phyloP scores from a whole-genome alignment of 2,113 vertebrate genomes.

The Tupaia tana region DNA sequence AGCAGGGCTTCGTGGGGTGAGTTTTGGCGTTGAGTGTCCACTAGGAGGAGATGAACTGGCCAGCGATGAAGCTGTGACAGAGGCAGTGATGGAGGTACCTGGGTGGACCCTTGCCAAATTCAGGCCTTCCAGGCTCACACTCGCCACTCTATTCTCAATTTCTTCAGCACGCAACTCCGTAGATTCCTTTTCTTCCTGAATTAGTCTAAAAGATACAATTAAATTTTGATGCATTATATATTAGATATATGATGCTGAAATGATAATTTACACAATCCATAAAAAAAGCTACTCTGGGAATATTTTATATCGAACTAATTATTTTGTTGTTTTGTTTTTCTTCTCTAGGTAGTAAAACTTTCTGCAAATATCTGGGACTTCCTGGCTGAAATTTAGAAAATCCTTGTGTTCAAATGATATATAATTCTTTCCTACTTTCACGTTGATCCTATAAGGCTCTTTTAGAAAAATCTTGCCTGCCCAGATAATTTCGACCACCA shows the following conservation, averaged over 20 bases:
- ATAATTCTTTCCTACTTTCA: not conserved
- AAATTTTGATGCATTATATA: constrained; percentile 21
- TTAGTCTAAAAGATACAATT: constrained; percentile 88
- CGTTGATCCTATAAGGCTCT: not conserved
- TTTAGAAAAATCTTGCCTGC: not conserved
- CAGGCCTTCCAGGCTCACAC: constrained; percentile 97
- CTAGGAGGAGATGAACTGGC: constrained; percentile 98
- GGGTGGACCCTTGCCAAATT: constrained; percentile 96
- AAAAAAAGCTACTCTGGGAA: not conserved
- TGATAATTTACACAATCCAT: not conserved
- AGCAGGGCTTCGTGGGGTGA: constrained; percentile 95
- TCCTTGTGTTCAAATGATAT: not conserved
- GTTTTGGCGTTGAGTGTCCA: constrained; percentile 97
- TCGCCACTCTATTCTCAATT: constrained; percentile 98
- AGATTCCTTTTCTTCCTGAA: constrained; percentile 99
- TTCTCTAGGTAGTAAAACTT: not conserved
- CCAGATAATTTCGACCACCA: not conserved
- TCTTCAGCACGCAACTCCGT: constrained; percentile 98
- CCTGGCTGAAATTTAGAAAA: not conserved
- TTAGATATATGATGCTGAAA: not conserved
- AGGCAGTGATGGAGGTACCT: constrained; percentile 96
- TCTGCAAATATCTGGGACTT: not conserved
- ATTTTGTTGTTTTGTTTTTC: not conserved
- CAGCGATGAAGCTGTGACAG: constrained; percentile 96
- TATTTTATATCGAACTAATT: not conserved